Conservation (phyloP, 2,888 invertebrate genomes). For the Allygus modestus region DNA sequence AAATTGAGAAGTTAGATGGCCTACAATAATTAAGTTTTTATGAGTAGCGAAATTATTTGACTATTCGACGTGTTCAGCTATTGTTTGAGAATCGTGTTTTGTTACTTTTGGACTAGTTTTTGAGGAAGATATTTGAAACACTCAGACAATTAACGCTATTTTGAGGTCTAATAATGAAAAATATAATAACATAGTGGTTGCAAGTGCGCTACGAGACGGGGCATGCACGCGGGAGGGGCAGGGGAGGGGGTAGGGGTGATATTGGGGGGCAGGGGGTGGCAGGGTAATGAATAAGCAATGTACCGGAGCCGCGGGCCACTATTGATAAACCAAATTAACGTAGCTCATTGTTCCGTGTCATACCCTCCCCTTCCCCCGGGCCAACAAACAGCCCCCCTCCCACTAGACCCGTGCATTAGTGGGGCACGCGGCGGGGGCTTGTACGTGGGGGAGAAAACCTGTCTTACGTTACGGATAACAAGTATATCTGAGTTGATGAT, state of each 20-base stretch:
- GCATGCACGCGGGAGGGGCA: no score
- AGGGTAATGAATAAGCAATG: slow-evolving; percentile 41
- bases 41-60: no score
- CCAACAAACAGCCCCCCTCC: not conserved
- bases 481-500: no score
- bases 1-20: no score
- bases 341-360: slow-evolving; percentile 17
- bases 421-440: not conserved
- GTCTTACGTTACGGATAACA: no score
- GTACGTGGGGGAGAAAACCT: not conserved
- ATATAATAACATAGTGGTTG: not conserved
- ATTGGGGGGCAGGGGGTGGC: slow-evolving; percentile 15
- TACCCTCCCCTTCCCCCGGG: not conserved
- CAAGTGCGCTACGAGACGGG: no score
- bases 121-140: no score
- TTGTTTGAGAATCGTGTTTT: no score
- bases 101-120: no score
- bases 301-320: slow-evolving; percentile 13
- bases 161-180: not conserved
- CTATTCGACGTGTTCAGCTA: no score
- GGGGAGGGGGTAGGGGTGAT: not conserved
- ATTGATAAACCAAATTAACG: slow-evolving; percentile 39
- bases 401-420: not conserved
- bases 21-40: no score
- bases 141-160: not conserved